These are phyloP conservation scores for Disparrhopalites patrizii DNA, from an alignment of 2,888 invertebrate genomes.

Conservation along the genomic window DNA sequence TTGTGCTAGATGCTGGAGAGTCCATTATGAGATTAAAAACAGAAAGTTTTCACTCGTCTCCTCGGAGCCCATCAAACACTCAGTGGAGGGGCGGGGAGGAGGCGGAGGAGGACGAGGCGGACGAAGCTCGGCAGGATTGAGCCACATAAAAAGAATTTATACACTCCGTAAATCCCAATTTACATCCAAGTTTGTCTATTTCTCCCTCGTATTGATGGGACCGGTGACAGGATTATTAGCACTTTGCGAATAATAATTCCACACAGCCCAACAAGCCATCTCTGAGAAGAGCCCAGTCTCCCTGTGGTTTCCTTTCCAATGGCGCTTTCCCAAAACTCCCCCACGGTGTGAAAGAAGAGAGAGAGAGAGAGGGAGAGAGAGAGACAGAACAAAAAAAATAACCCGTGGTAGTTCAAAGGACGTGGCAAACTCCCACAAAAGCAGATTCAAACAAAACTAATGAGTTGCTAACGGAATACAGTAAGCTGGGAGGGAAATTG, in stretches of 20 bases:
- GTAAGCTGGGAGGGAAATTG: neutral
- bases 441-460: neutral
- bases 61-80: neutral
- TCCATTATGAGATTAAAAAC: constrained; percentile 5
- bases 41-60: neutral
- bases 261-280: neutral
- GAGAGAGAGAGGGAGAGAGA: no score
- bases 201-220: neutral
- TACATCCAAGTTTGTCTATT: constrained; percentile 4
- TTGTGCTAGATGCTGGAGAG: neutral
- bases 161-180: constrained; percentile 2
- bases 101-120: no score
- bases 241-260: constrained; percentile 4
- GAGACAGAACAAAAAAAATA: neutral
- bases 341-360: no score
- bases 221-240: neutral
- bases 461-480: neutral
- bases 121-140: no score
- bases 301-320: no score
- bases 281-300: no score
- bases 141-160: constrained; percentile 11
- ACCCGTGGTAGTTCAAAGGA: no score
- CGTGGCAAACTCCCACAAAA: neutral
- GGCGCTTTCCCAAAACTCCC: no score
- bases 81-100: neutral